phyloP scores from a whole-genome alignment of 2,113 vertebrate species.

The Hippolais icterina region DNA sequence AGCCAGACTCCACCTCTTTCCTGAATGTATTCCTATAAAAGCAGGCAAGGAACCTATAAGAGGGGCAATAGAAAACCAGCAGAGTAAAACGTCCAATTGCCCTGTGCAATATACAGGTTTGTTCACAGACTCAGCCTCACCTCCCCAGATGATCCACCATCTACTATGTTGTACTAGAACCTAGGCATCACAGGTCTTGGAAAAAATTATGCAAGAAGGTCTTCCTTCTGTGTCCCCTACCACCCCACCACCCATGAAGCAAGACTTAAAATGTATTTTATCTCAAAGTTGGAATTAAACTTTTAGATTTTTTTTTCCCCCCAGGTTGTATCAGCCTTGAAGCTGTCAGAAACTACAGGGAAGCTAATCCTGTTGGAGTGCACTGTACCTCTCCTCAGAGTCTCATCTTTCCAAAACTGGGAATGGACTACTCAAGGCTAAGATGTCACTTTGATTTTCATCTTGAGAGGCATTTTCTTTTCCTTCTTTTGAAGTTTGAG shows the following conservation, averaged over 20 bases:
- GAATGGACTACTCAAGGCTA: background rate
- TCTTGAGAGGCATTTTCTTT: background rate
- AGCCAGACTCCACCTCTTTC: background rate
- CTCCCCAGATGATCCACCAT: background rate
- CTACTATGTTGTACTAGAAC: background rate
- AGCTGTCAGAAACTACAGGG: background rate
- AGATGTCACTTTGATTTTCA: background rate
- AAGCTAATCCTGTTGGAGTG: background rate
- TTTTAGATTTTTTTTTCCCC: background rate
- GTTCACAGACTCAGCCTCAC: background rate
- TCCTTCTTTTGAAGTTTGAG: background rate
- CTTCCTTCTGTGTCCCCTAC: background rate
- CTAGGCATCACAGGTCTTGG: background rate
- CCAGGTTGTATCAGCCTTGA: background rate
- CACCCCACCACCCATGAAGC: background rate
- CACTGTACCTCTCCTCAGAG: background rate
- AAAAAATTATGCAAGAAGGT: background rate
- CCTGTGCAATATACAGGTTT: fast-evolving
- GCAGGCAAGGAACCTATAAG: background rate
- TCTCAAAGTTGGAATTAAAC: background rate
- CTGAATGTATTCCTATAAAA: background rate
- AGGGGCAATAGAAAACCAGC: background rate
- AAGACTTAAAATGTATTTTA: background rate
- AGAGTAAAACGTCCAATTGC: background rate
- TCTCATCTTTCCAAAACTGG: background rate